phyloP scores from a whole-genome alignment of 1,140 invertebrate genomes.

The Batillaria attramentaria region DNA sequence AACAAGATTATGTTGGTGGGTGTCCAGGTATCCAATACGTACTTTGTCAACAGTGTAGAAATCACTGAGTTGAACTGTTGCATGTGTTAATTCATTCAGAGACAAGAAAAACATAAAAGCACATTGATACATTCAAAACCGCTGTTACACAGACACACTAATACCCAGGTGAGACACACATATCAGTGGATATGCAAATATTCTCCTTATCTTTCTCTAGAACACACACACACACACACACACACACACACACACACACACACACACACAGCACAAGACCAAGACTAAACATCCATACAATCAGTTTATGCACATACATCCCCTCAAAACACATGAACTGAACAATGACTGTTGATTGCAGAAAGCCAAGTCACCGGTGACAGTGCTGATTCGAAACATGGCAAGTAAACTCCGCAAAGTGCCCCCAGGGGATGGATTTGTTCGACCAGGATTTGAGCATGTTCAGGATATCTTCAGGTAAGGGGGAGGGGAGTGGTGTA shows the following conservation, averaged over 20 bases:
- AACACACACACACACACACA: not conserved
- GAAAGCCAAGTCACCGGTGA: not conserved
- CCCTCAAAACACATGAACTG: not conserved
- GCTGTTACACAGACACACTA: not conserved
- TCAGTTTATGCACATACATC: not conserved
- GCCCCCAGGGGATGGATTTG: conserved; percentile 44
- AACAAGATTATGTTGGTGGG: no score
- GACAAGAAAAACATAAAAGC: not conserved
- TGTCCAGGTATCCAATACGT: no score
- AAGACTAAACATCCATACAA: not conserved
- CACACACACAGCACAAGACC: not conserved
- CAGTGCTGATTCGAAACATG: not conserved
- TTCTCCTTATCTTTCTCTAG: no score
- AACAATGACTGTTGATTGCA: not conserved
- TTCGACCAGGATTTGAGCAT: conserved; percentile 59
- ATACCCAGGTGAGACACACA: not conserved
- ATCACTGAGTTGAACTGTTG: not conserved
- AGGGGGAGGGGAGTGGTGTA: no score
- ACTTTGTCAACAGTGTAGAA: not conserved
- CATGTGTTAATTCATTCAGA: not conserved
- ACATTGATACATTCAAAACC: not conserved
- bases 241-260: conserved; percentile 18
- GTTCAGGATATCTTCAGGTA: conserved; percentile 55
- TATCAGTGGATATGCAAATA: no score
- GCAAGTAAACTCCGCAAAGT: not conserved